Conservation (phyloP, 1,140 invertebrate genomes). For the Holcopasites calliopsidis region DNA sequence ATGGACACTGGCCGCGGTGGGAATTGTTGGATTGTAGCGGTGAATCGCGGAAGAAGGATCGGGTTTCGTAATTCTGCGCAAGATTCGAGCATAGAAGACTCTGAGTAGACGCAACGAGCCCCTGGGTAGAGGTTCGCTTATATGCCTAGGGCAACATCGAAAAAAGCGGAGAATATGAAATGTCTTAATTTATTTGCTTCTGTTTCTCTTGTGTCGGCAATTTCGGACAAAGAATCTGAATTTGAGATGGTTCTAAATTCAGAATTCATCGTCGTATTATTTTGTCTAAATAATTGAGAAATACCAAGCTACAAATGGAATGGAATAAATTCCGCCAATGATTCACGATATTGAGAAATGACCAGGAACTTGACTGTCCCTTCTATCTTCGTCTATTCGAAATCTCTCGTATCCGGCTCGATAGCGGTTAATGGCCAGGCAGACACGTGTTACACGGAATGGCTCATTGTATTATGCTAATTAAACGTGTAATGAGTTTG, state of each 20-base stretch:
- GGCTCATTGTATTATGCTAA: conserved; percentile 36
- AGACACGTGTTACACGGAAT: background rate
- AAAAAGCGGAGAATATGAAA: too few species aligned
- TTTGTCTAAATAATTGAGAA: too few species aligned
- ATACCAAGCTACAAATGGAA: background rate
- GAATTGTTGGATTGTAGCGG: conserved; percentile 10
- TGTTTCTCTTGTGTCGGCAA: too few species aligned
- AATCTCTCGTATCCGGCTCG: background rate
- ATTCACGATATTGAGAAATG: background rate
- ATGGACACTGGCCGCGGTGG: conserved; percentile 49
- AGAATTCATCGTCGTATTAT: too few species aligned
- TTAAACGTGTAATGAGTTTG: conserved; percentile 41
- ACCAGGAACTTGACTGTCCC: background rate
- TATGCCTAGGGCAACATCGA: background rate
- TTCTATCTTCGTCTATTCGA: background rate
- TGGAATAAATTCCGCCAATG: background rate
- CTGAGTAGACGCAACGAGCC: background rate
- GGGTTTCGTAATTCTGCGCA: conserved; percentile 27
- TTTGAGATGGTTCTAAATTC: too few species aligned
- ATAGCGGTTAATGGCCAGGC: background rate
- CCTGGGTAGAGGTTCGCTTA: background rate
- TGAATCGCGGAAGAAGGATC: conserved; percentile 35
- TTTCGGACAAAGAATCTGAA: too few species aligned
- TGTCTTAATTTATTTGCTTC: too few species aligned
- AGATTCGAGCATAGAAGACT: background rate